Evolutionary conservation across 2,888 invertebrate species (phyloP).

Genomic region (Poecilobothrus nobilitatus): DNA sequence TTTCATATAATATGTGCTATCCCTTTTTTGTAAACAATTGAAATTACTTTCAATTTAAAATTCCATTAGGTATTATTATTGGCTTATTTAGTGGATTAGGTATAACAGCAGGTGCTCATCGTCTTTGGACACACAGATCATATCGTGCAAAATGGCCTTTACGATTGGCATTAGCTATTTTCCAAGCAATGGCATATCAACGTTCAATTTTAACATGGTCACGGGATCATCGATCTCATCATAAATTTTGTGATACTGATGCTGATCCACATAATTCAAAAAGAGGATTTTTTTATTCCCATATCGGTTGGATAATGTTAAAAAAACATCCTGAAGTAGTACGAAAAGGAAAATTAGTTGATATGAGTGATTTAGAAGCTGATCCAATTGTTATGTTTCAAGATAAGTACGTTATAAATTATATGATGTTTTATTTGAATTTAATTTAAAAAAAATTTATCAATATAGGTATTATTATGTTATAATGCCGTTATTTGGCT

Average conservation of each 20-base stretch:
- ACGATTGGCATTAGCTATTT: conserved; percentile 65
- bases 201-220: conserved; percentile 85
- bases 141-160: conserved; percentile 87
- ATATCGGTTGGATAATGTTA: conserved; percentile 88
- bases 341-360: conserved; percentile 65
- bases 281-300: conserved; percentile 84
- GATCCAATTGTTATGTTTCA: conserved; percentile 75
- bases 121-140: conserved; percentile 86
- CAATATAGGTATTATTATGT: conserved; percentile 51
- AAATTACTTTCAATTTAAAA: no score
- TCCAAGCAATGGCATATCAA: conserved; percentile 82
- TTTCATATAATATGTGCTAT: not conserved
- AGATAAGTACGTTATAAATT: conserved; percentile 53
- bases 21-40: no score
- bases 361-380: conserved; percentile 67
- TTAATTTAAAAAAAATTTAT: conserved; percentile 34
- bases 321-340: conserved; percentile 80
- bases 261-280: conserved; percentile 76
- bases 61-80: conserved; percentile 43
- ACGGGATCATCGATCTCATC: conserved; percentile 69
- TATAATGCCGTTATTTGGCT: conserved; percentile 64
- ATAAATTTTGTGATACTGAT: conserved; percentile 73
- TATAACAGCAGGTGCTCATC: conserved; percentile 89
- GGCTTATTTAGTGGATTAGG: conserved; percentile 64
- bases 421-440: conserved; percentile 53